Base-by-base conservation (phyloP, 2,797 vertebrate genomes). In the Threskiornis aethiopicus region DNA sequence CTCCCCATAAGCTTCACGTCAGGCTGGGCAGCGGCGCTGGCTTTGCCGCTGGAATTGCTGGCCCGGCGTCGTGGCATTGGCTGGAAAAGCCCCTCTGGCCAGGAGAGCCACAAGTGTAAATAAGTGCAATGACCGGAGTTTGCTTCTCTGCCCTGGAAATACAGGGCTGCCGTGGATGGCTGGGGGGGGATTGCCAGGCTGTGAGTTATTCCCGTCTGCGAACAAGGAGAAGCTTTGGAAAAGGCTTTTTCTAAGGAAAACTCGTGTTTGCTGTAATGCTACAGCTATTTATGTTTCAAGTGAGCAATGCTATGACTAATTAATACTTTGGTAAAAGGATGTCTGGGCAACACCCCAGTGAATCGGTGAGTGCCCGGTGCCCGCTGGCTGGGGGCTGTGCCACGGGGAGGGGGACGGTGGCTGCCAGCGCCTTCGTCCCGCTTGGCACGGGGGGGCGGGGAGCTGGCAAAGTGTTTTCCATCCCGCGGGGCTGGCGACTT, bases 51-150 rank as follows among this genome's bases (percentile, higher is more conserved):
- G 90, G 93, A 75, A 69, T 90, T 21, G 26, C 87, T 93, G 94
- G 87, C 89, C 59, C 2, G 1, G 37, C 52, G 6, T 54, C 10
- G 8, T 16, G 16, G 84, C 31, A 20, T 24, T n/a, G 89, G 77
- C 95, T 91, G 96, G 70, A 89, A 96, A 93, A 96, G 94, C 89
- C 91, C 95, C 93, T 93, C 89, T 44, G 89, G 95, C 91, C 26
- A 39, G 29, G 81, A 62, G 70, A 95, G 94, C 96, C 95, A 85
- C 91, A 92, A 96, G 94, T 95, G 95, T 76, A 66, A 94, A 92
- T 55, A 80, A 95, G 89, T 18, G 75, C 84, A 25, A 10, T 6
- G 72, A 26, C 18, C 90, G 37, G 91, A 77, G 72, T 49, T 94
- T 0, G 59, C 87, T 71, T 86, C 39, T 55, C 72, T 90, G 76